phyloP scores from a whole-genome alignment of 2,888 invertebrate genomes.

The Tuberolachnus salignus region DNA sequence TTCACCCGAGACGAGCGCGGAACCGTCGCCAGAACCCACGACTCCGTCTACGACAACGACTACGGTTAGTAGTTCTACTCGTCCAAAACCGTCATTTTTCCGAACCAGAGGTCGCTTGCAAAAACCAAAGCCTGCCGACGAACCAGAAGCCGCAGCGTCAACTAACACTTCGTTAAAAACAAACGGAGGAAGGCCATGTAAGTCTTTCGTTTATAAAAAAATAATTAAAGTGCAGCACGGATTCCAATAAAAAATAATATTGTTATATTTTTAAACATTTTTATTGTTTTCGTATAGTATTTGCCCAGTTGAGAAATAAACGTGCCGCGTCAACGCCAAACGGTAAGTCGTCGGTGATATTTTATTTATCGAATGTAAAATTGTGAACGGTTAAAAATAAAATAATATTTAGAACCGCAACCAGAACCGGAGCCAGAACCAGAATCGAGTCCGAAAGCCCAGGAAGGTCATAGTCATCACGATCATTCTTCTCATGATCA shows the following conservation, averaged over 20 bases:
- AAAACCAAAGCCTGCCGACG: conserved; percentile 59
- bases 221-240: no score
- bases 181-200: conserved; percentile 36
- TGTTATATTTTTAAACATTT: not conserved
- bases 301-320: conserved; percentile 41
- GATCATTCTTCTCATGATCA: conserved; percentile 63
- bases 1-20: conserved; percentile 61
- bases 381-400: not conserved
- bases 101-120: conserved; percentile 59
- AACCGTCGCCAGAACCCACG: conserved; percentile 62
- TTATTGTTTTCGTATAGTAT: conserved; percentile 15
- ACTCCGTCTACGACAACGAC: conserved; percentile 53
- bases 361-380: not conserved
- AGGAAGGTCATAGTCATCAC: conserved; percentile 58
- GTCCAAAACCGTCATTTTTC: conserved; percentile 53
- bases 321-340: conserved; percentile 37
- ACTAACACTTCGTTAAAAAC: conserved; percentile 57
- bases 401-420: conserved; percentile 60
- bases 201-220: not conserved
- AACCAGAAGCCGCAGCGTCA: conserved; percentile 59
- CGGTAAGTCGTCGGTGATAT: conserved; percentile 25
- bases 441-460: conserved; percentile 63
- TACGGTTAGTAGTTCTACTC: conserved; percentile 37
- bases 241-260: not conserved
- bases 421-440: conserved; percentile 63